Base-by-base conservation (phyloP, 2,113 vertebrate species). In the Lepus americanus region DNA sequence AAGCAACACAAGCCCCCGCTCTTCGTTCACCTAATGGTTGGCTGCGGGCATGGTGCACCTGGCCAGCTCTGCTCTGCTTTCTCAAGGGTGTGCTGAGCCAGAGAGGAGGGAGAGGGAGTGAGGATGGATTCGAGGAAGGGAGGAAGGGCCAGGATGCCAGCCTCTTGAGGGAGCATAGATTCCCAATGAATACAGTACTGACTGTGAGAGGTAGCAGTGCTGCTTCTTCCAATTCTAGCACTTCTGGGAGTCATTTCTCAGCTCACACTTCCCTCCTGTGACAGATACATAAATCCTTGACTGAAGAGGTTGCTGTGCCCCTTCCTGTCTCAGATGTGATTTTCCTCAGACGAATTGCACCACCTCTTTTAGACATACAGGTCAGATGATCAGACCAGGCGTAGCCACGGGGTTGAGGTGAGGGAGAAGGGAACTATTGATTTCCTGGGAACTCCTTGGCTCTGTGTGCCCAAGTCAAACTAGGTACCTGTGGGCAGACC, bases 221-320 rank as follows among this genome's bases (percentile, higher is more conserved):
- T 81, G 92, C 73, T 88, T 96, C 82, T 84, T 92, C 95, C 96
- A 96, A 92, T 94, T 97, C 92, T 92, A 94, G 95, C 95, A 96
- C 94, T 96, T 97, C 88, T 95, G 96, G 97, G 96, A 97, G 96
- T 97, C 95, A 96, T 96, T 97, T 97, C 95, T 97, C 97, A 97
- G 94, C 59, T 97, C 94, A 90, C 94, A 96, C 96, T 97, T 97
- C 96, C 95, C 95, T 96, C 88, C 85, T 77, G n/a, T 97, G 92
- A 97, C 96, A 97, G 94, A 97, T 88, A 95, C 92, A 96, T 97
- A 96, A 97, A 96, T 96, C 94, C 85, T 82, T 95, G 82, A 69
- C 92, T 90, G 89, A 95, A 96, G 96, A 97, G 95, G 85, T 85
- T 95, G 92, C 85, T 20, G 1, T 97, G 96, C 85, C 95, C 95